phyloP scores from a whole-genome alignment of 1,140 invertebrate genomes.

The Ylistrum balloti region DNA sequence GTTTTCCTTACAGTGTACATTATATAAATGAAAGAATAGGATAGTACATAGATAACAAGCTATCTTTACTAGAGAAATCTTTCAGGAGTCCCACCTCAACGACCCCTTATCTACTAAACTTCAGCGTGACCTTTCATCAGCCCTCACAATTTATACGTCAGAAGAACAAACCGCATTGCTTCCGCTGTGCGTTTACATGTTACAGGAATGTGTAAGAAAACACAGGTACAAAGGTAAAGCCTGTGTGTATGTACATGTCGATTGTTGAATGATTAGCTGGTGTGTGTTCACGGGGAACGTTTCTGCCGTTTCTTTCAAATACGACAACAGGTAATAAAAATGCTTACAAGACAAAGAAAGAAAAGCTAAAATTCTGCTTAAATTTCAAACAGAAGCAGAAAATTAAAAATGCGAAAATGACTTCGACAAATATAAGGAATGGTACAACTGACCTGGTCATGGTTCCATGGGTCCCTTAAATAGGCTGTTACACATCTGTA shows the following conservation, averaged over 20 bases:
- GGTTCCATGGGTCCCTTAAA: too few relatives aligned
- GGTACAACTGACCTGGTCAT: too few relatives aligned
- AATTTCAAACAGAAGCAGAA: too few relatives aligned
- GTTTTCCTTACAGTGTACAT: background rate
- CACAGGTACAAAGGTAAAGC: background rate
- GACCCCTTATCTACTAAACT: background rate
- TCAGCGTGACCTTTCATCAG: conserved; percentile 4
- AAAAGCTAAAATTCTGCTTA: too few relatives aligned
- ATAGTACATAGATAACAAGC: background rate
- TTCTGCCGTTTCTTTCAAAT: background rate
- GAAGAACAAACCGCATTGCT: background rate
- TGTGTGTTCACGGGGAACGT: background rate
- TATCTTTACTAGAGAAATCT: conserved; percentile 14
- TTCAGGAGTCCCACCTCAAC: background rate
- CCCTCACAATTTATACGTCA: background rate
- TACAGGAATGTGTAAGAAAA: background rate
- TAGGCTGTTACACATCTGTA: too few relatives aligned
- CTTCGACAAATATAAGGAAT: too few relatives aligned
- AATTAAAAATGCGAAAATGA: too few relatives aligned
- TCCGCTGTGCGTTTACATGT: background rate
- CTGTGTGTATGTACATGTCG: background rate
- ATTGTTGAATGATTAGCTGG: background rate
- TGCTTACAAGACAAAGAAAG: too few relatives aligned
- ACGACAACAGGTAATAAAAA: too few relatives aligned
- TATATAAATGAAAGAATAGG: background rate